Conservation (phyloP, 2,113 vertebrate species). For the Dunckerocampus dactyliophorus region DNA sequence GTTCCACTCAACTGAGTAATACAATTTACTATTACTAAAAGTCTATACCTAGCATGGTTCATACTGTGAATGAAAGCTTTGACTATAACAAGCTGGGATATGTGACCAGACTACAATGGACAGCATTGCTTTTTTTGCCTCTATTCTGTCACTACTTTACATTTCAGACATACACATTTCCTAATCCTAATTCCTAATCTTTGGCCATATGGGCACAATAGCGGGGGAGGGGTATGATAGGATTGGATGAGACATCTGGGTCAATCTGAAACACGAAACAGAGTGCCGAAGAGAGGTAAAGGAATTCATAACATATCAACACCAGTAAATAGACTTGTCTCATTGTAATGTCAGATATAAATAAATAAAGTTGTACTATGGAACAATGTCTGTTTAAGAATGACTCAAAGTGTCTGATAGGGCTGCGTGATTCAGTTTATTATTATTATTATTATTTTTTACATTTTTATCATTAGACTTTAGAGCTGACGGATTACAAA, state of each 20-base stretch:
- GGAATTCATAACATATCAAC: neutral
- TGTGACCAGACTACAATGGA: conserved; percentile 5
- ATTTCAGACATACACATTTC: conserved; percentile 42
- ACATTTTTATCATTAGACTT: too few species aligned
- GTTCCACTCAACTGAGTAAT: too few species aligned
- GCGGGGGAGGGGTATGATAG: conserved; percentile 25
- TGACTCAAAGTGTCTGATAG: neutral
- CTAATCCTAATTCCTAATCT: conserved; percentile 43
- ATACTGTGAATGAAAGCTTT: neutral
- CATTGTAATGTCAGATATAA: neutral
- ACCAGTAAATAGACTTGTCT: neutral
- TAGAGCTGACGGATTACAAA: too few species aligned
- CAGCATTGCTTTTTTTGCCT: neutral
- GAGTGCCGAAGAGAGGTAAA: conserved; percentile 32
- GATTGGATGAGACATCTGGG: conserved; percentile 41
- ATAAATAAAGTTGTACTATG: neutral
- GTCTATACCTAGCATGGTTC: neutral
- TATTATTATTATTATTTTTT: too few species aligned
- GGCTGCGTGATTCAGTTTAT: neutral
- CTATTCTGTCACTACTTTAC: conserved; percentile 19
- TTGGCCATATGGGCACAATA: conserved; percentile 58
- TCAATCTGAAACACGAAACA: conserved; percentile 37
- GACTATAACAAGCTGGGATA: neutral
- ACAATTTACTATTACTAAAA: neutral
- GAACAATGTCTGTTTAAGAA: neutral